Conservation (phyloP, 1,140 invertebrate species). For the Drosophila pandora region DNA sequence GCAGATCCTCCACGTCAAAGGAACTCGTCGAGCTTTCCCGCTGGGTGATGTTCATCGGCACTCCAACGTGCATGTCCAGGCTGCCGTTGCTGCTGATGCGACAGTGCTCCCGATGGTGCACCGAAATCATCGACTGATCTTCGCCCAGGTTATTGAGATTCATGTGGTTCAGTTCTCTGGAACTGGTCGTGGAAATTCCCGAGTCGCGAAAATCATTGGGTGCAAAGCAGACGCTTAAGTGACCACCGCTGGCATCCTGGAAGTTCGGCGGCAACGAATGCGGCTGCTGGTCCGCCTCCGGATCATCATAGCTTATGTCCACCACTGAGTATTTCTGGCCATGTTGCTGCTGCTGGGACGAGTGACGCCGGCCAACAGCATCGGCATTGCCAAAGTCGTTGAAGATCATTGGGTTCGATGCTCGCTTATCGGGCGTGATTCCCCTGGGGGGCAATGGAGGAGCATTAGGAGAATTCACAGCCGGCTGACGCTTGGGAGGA, state of each 20-base stretch:
- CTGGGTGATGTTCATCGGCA: constrained; percentile 71
- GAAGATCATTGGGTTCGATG: constrained; percentile 78
- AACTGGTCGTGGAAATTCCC: constrained; percentile 81
- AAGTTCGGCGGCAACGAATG: constrained; percentile 70
- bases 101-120: constrained; percentile 77
- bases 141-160: constrained; percentile 77
- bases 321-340: constrained; percentile 81
- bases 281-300: constrained; percentile 77
- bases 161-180: constrained; percentile 74
- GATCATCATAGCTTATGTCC: constrained; percentile 81
- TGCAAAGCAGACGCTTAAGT: constrained; percentile 63
- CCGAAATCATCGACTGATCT: constrained; percentile 64
- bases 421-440: constrained; percentile 81
- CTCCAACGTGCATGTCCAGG: constrained; percentile 49
- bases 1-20: constrained; percentile 79
- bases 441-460: constrained; percentile 85
- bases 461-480: constrained; percentile 65
- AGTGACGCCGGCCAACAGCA: constrained; percentile 61
- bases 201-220: constrained; percentile 82
- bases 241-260: constrained; percentile 52
- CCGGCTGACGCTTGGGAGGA: constrained; percentile 68
- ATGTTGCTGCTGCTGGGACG: constrained; percentile 63
- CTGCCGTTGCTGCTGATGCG: constrained; percentile 76
- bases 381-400: constrained; percentile 66
- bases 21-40: constrained; percentile 72